Evolutionary conservation across 2,113 vertebrate genomes (phyloP).

Genomic region (Microtus montanus): DNA sequence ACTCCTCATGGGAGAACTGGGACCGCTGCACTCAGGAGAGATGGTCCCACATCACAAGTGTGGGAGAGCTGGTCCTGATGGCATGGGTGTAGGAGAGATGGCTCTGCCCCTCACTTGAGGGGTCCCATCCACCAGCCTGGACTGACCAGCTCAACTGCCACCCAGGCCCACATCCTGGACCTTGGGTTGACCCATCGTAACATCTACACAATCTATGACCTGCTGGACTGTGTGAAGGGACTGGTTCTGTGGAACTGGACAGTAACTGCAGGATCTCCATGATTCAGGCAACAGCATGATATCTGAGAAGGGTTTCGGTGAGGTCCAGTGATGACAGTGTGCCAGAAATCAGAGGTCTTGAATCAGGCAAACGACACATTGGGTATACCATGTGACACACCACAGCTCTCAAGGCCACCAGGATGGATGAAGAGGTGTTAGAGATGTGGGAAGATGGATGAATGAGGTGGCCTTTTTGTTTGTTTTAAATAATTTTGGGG

Average conservation of each 20-base stretch:
- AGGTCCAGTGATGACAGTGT: neutral
- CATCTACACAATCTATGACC: neutral
- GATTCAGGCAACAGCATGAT: neutral
- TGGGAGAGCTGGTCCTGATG: neutral
- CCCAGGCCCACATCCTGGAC: neutral
- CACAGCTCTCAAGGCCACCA: neutral
- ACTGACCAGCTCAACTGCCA: neutral
- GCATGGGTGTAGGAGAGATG: neutral
- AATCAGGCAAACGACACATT: neutral
- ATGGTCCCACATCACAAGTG: neutral
- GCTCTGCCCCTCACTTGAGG: neutral
- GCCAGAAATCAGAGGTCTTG: neutral
- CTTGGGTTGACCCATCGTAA: neutral
- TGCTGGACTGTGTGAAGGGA: neutral
- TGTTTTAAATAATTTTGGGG: too few species aligned
- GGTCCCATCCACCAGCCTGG: neutral
- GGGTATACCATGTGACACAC: neutral
- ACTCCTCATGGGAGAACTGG: too few species aligned
- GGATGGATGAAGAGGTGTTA: neutral
- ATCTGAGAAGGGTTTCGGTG: neutral
- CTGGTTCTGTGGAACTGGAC: neutral
- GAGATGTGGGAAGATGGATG: neutral
- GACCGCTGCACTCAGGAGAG: too few species aligned
- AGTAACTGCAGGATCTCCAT: neutral
- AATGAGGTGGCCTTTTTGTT: neutral